Conservation (phyloP, 2,888 invertebrate species). For the Plutella xylostella region DNA sequence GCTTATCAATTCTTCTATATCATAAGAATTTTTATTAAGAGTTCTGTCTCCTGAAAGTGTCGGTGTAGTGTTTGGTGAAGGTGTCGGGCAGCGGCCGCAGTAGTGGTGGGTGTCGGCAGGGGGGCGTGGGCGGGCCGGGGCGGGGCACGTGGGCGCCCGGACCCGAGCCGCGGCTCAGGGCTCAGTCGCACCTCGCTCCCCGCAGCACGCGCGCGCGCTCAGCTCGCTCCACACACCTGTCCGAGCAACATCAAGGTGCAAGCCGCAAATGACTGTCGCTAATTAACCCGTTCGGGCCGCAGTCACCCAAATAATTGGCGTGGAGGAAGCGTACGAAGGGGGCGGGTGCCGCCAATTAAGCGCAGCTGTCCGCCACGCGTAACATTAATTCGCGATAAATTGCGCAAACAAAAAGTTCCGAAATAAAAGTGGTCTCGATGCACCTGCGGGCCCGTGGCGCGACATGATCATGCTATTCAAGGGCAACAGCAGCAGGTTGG, state of each 20-base stretch:
- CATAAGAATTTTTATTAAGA: too few species aligned
- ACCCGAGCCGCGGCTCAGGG: constrained; percentile 40
- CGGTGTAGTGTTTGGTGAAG: not conserved
- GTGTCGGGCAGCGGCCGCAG: not conserved
- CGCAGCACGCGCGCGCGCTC: constrained; percentile 42
- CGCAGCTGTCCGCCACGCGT: constrained; percentile 60
- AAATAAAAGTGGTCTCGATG: constrained; percentile 60
- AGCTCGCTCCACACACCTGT: constrained; percentile 29
- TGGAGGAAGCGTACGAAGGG: constrained; percentile 42
- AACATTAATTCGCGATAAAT: constrained; percentile 60
- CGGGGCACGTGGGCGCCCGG: constrained; percentile 43
- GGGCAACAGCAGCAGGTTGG: constrained; percentile 86
- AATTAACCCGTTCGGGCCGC: constrained; percentile 43
- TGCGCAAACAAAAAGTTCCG: constrained; percentile 50
- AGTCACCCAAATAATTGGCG: constrained; percentile 62
- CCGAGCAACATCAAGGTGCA: constrained; percentile 42
- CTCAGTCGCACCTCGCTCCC: constrained; percentile 53
- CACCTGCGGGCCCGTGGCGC: constrained; percentile 51
- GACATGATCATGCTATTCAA: constrained; percentile 84
- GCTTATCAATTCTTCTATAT: too few species aligned
- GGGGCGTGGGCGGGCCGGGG: constrained; percentile 45
- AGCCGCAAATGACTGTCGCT: constrained; percentile 32
- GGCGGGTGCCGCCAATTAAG: constrained; percentile 55
- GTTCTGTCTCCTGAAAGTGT: not conserved
- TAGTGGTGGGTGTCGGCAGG: constrained; percentile 19